Conservation (phyloP, 2,888 invertebrate genomes). For the Leptothorax acervorum region DNA sequence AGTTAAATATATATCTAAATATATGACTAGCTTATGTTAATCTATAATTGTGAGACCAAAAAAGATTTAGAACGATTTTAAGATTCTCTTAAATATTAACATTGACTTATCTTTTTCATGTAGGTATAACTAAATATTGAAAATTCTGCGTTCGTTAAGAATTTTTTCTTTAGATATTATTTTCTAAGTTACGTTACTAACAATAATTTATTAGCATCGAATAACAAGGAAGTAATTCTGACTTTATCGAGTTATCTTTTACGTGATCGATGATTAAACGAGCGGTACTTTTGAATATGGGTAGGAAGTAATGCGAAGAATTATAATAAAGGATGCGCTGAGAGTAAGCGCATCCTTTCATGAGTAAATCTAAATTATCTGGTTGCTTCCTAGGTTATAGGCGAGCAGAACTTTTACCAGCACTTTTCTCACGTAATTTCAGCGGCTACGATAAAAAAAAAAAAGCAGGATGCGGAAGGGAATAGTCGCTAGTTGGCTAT, state of each 20-base stretch:
- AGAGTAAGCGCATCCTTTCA: conserved; percentile 5
- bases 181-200: not conserved
- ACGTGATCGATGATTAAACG: not conserved
- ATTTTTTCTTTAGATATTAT: not conserved
- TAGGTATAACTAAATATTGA: not conserved
- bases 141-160: not conserved
- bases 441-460: conserved; percentile 41
- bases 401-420: conserved; percentile 34
- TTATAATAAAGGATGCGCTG: not conserved
- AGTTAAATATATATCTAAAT: not conserved
- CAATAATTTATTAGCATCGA: conserved; percentile 9
- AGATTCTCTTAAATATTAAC: not conserved
- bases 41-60: not conserved
- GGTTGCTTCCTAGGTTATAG: conserved; percentile 21
- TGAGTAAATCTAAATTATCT: conserved; percentile 49
- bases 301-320: not conserved
- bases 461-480: conserved; percentile 39
- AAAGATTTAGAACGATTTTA: not conserved
- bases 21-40: not conserved
- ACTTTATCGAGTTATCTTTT: conserved; percentile 35
- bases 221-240: conserved; percentile 10
- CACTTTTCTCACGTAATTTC: conserved; percentile 57
- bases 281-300: not conserved
- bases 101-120: not conserved
- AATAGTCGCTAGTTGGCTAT: conserved; percentile 15